Percentiles rank a stretch among this genome's conserved stretches.
phyloP scores from a whole-genome alignment of 2,888 invertebrate species.

The Griposia aprilina region DNA sequence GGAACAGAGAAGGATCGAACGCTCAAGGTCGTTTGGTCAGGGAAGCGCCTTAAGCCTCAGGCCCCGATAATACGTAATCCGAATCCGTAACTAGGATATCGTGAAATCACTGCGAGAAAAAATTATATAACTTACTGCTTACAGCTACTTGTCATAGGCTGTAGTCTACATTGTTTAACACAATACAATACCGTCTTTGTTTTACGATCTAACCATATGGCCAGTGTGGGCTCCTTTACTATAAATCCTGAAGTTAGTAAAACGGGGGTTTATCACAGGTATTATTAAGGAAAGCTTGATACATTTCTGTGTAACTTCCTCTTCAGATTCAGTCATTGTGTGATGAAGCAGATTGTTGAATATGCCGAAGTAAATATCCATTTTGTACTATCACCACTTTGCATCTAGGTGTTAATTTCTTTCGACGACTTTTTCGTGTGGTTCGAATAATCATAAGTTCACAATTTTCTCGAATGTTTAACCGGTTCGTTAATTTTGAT shows the following conservation, averaged over 20 bases:
- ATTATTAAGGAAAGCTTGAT: slow-evolving; percentile 77
- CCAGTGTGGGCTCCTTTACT: neutral
- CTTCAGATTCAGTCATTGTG: slow-evolving; percentile 69
- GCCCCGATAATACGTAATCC: neutral
- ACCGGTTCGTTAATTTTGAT: neutral
- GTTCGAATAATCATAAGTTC: too few relatives aligned
- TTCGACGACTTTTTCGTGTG: neutral
- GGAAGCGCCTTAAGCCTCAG: too few relatives aligned
- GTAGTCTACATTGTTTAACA: slow-evolving; percentile 4
- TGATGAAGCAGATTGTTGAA: slow-evolving; percentile 71
- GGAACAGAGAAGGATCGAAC: too few relatives aligned
- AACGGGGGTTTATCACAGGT: neutral
- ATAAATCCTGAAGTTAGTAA: neutral
- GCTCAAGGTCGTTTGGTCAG: too few relatives aligned
- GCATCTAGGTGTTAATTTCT: slow-evolving; percentile 2
- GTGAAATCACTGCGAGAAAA: neutral
- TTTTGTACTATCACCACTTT: slow-evolving; percentile 65
- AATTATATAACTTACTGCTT: slow-evolving; percentile 8
- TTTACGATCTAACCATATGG: slow-evolving; percentile 32
- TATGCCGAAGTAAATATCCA: slow-evolving; percentile 65
- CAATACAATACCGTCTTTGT: slow-evolving; percentile 24
- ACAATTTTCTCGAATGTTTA: neutral
- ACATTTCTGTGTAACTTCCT: slow-evolving; percentile 78
- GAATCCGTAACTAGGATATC: neutral
- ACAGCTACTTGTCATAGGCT: slow-evolving; percentile 25